phyloP scores from a whole-genome alignment of 2,797 vertebrate genomes.

The Gorsachius magnificus region DNA sequence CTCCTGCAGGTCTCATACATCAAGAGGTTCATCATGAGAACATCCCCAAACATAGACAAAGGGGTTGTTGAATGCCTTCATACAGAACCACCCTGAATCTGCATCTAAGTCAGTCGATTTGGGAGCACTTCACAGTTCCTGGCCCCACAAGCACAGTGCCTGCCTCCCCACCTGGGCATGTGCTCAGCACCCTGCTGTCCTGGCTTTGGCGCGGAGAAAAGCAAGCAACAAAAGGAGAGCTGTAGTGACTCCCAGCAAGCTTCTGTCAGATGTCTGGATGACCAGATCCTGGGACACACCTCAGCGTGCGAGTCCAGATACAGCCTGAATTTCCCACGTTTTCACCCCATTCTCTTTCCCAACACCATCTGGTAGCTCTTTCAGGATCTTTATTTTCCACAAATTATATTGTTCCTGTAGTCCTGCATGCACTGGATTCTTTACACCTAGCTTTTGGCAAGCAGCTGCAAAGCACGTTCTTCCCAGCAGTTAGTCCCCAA shows the following conservation, averaged over 20 bases:
- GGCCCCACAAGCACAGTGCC: accelerated
- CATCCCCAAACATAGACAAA: background rate
- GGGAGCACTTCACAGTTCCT: background rate
- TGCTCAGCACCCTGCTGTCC: background rate
- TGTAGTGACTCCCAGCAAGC: background rate
- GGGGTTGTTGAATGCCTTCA: background rate
- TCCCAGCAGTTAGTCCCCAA: background rate
- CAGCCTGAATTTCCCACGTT: background rate
- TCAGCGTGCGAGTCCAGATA: background rate
- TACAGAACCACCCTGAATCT: background rate
- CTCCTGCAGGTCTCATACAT: background rate
- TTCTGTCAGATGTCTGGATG: background rate
- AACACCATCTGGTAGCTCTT: background rate
- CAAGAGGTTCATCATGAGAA: background rate
- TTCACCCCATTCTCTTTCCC: background rate
- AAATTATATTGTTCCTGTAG: background rate
- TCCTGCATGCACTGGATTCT: background rate
- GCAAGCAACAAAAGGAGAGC: background rate
- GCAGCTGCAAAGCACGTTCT: background rate
- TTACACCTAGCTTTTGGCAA: background rate
- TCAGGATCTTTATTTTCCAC: background rate
- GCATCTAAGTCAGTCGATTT: background rate
- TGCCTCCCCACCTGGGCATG: background rate
- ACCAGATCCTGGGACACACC: background rate
- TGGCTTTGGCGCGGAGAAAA: background rate